phyloP scores from a whole-genome alignment of 2,888 invertebrate genomes.

The Drosophila melanosoma region DNA sequence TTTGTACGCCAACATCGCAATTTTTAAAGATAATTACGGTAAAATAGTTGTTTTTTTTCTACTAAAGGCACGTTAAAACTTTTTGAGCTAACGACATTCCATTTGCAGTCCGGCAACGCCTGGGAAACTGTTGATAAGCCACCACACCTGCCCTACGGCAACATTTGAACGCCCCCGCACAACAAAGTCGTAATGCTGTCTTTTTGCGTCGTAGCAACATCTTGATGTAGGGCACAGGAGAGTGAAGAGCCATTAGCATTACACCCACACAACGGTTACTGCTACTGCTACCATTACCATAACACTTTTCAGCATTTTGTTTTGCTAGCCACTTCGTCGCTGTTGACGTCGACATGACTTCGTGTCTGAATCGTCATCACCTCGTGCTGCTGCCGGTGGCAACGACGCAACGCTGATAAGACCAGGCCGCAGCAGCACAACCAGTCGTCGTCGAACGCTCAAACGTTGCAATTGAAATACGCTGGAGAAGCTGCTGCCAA shows the following conservation, averaged over 20 bases:
- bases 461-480: constrained; percentile 47
- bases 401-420: constrained; percentile 57
- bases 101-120: constrained; percentile 53
- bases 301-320: constrained; percentile 69
- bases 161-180: constrained; percentile 38
- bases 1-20: background rate
- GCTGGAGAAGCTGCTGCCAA: constrained; percentile 8
- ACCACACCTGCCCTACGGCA: constrained; percentile 56
- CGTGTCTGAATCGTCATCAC: constrained; percentile 31
- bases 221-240: constrained; percentile 29
- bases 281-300: constrained; percentile 49
- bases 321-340: constrained; percentile 67
- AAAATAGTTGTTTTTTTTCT: background rate
- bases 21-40: background rate
- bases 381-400: constrained; percentile 39
- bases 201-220: constrained; percentile 58
- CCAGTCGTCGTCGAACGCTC: constrained; percentile 65
- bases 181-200: constrained; percentile 42
- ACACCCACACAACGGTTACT: constrained; percentile 11
- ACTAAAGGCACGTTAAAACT: background rate
- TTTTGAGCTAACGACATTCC: background rate
- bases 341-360: constrained; percentile 30
- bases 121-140: constrained; percentile 2
- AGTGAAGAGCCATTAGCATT: constrained; percentile 34
- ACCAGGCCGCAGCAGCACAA: constrained; percentile 33